A percentile compares a stretch with the other conserved stretches of the same genome.
These are phyloP conservation scores for Pangasius mekongensis DNA, from an alignment of 2,797 vertebrate species.

Conservation along the genomic window DNA sequence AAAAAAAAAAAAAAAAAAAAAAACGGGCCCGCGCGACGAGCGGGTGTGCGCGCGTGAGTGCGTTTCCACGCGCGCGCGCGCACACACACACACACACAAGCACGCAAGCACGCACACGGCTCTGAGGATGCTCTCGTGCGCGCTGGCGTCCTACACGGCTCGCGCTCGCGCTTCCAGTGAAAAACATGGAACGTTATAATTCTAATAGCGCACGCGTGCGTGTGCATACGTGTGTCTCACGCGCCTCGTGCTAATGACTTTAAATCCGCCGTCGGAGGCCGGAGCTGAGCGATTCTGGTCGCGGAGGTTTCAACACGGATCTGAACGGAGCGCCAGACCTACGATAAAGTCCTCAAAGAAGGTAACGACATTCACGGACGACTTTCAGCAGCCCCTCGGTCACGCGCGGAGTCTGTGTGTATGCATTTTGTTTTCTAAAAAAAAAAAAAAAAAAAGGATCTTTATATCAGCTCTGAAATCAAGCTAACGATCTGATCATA, in stretches of 20 bases:
- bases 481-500: neutral
- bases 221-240: slow-evolving; percentile 47
- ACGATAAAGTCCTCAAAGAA: slow-evolving; percentile 69
- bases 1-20: too few relatives aligned
- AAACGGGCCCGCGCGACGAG: neutral
- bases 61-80: slow-evolving; percentile 7
- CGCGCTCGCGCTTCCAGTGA: slow-evolving; percentile 27
- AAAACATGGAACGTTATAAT: slow-evolving; percentile 71
- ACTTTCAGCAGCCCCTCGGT: neutral
- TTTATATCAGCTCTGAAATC: neutral
- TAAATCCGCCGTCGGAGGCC: slow-evolving; percentile 56
- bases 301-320: slow-evolving; percentile 60
- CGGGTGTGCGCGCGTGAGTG: neutral
- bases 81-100: neutral
- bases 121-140: slow-evolving; percentile 63
- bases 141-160: slow-evolving; percentile 65
- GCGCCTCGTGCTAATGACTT: slow-evolving; percentile 66
- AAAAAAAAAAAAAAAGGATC: neutral
- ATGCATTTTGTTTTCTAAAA: neutral
- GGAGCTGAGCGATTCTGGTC: slow-evolving; percentile 61
- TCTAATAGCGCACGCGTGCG: slow-evolving; percentile 25
- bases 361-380: slow-evolving; percentile 58
- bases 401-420: neutral
- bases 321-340: slow-evolving; percentile 64
- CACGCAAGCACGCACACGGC: neutral